phyloP scores from a whole-genome alignment of 2,113 vertebrate genomes.

The Ctenomys sociabilis region DNA sequence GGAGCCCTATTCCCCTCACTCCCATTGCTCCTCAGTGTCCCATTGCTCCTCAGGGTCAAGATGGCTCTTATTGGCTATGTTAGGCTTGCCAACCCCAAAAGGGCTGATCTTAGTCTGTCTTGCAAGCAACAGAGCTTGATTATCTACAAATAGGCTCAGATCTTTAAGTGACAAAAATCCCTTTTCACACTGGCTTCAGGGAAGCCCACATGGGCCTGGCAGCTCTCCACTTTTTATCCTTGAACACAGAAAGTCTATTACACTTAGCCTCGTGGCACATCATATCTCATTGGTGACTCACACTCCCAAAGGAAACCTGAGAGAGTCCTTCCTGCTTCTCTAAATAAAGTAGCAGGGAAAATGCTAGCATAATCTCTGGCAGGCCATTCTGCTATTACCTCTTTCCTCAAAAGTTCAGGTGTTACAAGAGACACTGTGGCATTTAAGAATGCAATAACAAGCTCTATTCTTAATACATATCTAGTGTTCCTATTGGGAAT shows the following conservation, averaged over 20 bases:
- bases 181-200: not conserved
- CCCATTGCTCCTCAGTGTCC: not conserved
- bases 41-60: not conserved
- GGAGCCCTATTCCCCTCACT: not conserved
- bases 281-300: conserved; percentile 44
- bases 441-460: not conserved
- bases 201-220: not conserved
- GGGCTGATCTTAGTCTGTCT: conserved; percentile 7
- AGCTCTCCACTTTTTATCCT: conserved; percentile 27
- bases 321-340: conserved; percentile 7
- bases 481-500: not conserved
- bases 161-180: conserved; percentile 52
- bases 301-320: not conserved
- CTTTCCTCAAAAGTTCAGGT: not conserved
- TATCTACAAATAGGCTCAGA: conserved; percentile 18
- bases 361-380: not conserved
- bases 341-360: conserved; percentile 7
- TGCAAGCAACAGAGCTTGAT: conserved; percentile 50
- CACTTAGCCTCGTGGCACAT: not conserved
- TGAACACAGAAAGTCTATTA: conserved; percentile 56
- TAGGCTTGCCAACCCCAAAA: not conserved
- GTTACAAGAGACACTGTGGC: not conserved
- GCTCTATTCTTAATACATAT: not conserved
- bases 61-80: not conserved
- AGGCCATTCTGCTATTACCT: not conserved